phyloP scores from a whole-genome alignment of 2,113 vertebrate species.

The Coracopsis vasa region DNA sequence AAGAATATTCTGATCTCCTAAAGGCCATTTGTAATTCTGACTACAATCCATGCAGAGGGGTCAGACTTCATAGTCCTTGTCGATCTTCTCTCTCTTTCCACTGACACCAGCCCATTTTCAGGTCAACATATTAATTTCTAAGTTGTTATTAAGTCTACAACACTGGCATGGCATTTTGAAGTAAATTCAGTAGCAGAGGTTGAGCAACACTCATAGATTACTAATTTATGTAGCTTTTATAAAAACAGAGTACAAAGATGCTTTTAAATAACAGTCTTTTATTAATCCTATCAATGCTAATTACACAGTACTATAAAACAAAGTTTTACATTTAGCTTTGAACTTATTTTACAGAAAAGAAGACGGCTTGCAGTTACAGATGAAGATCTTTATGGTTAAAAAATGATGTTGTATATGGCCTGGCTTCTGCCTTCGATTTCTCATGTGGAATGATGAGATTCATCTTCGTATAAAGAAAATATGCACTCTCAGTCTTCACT shows the following conservation, averaged over 20 bases:
- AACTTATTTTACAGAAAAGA: background rate
- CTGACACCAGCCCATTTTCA: background rate
- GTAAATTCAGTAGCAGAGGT: background rate
- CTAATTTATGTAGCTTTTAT: background rate
- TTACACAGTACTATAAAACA: background rate
- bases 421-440: background rate
- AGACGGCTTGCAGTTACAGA: background rate
- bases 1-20: background rate
- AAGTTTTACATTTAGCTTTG: background rate
- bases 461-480: background rate
- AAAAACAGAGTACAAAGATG: background rate
- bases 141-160: background rate
- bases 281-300: background rate
- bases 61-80: background rate
- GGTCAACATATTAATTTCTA: background rate
- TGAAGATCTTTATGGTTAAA: background rate
- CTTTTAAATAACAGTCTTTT: background rate
- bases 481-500: accelerated
- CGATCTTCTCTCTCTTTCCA: background rate
- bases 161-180: background rate
- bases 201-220: background rate
- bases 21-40: background rate
- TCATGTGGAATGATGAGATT: background rate
- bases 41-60: background rate
- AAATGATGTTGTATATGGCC: background rate